Base-by-base conservation (phyloP, 2,113 vertebrate genomes). In the Echinops telfairi region DNA sequence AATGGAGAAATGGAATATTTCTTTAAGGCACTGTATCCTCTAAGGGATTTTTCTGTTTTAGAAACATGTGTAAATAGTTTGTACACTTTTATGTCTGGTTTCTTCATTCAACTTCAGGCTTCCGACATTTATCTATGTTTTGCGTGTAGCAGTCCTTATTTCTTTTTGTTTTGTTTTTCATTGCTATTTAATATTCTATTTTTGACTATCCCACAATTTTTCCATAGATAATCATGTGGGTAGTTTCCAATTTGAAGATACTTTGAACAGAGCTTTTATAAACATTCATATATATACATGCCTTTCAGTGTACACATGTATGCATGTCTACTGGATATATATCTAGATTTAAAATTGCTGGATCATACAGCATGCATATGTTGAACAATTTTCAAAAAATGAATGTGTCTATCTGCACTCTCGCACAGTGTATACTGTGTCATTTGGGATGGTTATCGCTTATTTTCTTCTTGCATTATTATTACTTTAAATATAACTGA, bases 171-270 rank as follows among this genome's bases (percentile, higher is more conserved):
- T 53, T 53, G 12, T 53, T 53, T 53, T 53, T 53, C 9, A 53
- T 12, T 53, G 47, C 47, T 53, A 53, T 53, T 53, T 53, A 83
- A 68, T 89, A 58, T 64, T 84, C 36, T 79, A 11, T 62, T 82
- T 83, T 31, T 90, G 33, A 83, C 31, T 94, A 71, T 83, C n/a
- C 20, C 20, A 80, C 14, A 57, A 86, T 68, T 88, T 94, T 91
- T 19, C 31, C 90, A 31, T 66, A 84, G 60, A 38, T 38, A 27
- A 22, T 27, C 40, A 79, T 84, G 82, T 91, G 33, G 40, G 38
- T 93, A 31, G 27, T 53, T 76, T 92, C 66, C 66, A 71, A 11
- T 58, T 66, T 82, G 60, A 31, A 43, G 33, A 47, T 57, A 64
- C 43, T 91, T 31, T 70, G 53, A 76, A 57, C 14, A 88, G 19